Conservation (phyloP, 2,113 vertebrate species). For the Anolis sagrei region DNA sequence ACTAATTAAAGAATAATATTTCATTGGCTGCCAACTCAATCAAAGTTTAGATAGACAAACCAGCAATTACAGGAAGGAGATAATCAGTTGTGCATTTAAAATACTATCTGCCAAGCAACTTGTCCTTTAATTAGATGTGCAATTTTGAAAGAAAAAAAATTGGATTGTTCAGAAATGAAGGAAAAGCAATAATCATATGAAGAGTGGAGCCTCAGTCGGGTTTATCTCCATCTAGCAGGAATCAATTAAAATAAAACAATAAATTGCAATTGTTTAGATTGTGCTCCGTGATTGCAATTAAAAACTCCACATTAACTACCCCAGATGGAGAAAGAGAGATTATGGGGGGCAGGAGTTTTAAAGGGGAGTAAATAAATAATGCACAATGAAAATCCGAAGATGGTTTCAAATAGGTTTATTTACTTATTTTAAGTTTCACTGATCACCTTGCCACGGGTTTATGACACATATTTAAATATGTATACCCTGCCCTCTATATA, state of each 20-base stretch:
- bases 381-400: background rate
- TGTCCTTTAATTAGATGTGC: slow-evolving; percentile 70
- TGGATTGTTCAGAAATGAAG: slow-evolving; percentile 61
- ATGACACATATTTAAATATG: too few relatives aligned
- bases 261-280: slow-evolving; percentile 39
- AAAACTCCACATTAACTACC: slow-evolving; percentile 37
- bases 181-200: slow-evolving; percentile 41
- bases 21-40: slow-evolving; percentile 75
- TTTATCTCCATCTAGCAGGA: slow-evolving; percentile 32
- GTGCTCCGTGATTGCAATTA: slow-evolving; percentile 41
- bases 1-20: slow-evolving; percentile 77
- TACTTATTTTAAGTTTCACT: too few relatives aligned
- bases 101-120: slow-evolving; percentile 65
- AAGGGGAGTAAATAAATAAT: slow-evolving; percentile 27
- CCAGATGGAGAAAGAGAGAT: background rate
- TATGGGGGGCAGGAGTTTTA: background rate
- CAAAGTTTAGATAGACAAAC: slow-evolving; percentile 72
- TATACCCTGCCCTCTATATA: too few relatives aligned
- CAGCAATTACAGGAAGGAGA: slow-evolving; percentile 74
- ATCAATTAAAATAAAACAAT: slow-evolving; percentile 51
- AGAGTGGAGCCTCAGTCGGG: slow-evolving; percentile 41
- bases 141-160: slow-evolving; percentile 56
- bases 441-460: too few relatives aligned
- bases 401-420: too few relatives aligned
- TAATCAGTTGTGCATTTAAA: slow-evolving; percentile 74